Evolutionary conservation across 2,113 vertebrate species (phyloP).

Genomic region (Delphinapterus leucas): DNA sequence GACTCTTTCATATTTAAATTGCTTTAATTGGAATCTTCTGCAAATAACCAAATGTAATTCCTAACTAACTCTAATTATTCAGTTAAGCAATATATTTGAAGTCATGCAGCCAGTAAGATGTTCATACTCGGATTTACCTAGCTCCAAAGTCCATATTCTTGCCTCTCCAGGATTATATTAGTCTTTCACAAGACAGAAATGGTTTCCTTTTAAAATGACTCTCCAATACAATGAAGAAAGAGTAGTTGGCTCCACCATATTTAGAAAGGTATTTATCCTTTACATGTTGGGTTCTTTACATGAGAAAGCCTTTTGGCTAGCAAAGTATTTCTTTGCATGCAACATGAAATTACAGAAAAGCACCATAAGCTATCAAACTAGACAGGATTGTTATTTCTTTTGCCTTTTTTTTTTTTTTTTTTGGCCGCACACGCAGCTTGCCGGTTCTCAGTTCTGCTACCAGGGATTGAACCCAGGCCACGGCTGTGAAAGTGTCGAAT

Average conservation of each 20-base stretch:
- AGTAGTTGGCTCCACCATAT: neutral
- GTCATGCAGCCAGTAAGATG: neutral
- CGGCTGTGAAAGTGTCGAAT: too few species aligned
- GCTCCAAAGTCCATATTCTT: neutral
- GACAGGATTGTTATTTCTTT: neutral
- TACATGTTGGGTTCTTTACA: neutral
- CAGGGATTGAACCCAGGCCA: too few species aligned
- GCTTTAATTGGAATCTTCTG: neutral
- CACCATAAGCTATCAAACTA: neutral
- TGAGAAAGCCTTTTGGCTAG: neutral
- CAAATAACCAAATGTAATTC: neutral
- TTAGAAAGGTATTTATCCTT: conserved; percentile 19
- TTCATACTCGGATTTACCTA: neutral
- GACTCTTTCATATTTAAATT: neutral
- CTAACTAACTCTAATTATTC: neutral
- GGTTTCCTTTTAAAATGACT: neutral
- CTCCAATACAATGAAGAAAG: neutral
- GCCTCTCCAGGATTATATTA: neutral
- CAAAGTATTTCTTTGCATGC: neutral
- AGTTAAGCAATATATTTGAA: neutral
- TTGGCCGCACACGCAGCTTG: too few species aligned
- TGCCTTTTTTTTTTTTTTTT: neutral
- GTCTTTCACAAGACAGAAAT: neutral
- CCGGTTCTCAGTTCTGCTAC: too few species aligned
- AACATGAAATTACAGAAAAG: neutral